phyloP scores from a whole-genome alignment of 2,113 vertebrate species.

The Micronycteris hirsuta region DNA sequence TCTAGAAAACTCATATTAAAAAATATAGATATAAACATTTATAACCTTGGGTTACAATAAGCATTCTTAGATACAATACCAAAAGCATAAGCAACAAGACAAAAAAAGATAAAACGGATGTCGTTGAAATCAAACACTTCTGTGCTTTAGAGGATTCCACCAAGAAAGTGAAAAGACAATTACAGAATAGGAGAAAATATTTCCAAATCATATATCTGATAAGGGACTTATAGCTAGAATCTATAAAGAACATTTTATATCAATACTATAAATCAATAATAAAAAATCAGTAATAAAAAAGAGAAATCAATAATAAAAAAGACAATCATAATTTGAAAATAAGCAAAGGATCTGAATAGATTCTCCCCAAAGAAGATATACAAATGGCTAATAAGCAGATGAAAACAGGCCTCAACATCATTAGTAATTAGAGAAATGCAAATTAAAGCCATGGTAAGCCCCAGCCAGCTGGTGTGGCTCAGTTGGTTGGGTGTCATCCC shows the following conservation, averaged over 20 bases:
- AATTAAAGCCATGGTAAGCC: not conserved
- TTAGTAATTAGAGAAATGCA: not conserved
- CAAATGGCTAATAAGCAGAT: not conserved
- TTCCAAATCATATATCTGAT: not conserved
- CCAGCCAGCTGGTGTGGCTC: no score
- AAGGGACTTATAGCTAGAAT: not conserved
- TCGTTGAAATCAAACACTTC: not conserved
- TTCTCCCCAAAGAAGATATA: not conserved
- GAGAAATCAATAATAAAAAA: not conserved
- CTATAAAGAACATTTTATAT: not conserved
- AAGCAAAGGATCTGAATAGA: not conserved
- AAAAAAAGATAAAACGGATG: not conserved
- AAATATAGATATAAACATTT: not conserved
- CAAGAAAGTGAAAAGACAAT: not conserved
- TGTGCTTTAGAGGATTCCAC: not conserved
- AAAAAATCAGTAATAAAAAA: not conserved
- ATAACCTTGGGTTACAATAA: not conserved
- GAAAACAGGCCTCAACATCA: not conserved
- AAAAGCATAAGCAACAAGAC: not conserved
- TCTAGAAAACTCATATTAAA: not conserved
- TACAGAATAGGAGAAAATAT: not conserved
- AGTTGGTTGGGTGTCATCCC: no score
- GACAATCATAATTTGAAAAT: not conserved
- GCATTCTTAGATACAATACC: not conserved
- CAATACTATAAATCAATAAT: not conserved